Conservation (phyloP, 2,888 invertebrate genomes). For the Automeris io region DNA sequence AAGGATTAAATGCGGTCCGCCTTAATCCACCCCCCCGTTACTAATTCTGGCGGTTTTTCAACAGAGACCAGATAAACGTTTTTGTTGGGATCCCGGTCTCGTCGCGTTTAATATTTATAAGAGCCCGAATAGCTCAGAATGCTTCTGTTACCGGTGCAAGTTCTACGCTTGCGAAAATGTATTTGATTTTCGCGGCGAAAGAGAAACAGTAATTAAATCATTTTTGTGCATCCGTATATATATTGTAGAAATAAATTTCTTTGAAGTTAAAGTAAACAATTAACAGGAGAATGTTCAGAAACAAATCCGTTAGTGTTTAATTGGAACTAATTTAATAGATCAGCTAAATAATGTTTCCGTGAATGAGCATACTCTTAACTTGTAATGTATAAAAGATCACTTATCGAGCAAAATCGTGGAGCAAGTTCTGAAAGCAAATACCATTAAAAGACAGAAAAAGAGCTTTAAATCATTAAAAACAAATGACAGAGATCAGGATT, state of each 20-base stretch:
- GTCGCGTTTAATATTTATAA: constrained; percentile 71
- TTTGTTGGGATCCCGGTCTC: constrained; percentile 61
- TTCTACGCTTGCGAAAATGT: constrained; percentile 54
- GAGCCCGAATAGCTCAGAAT: constrained; percentile 56
- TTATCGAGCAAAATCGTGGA: constrained; percentile 26
- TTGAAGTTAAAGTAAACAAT: constrained; percentile 14
- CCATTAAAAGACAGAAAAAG: constrained; percentile 27
- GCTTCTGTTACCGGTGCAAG: constrained; percentile 56
- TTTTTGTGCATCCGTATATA: constrained; percentile 19
- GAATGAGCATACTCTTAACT: constrained; percentile 42
- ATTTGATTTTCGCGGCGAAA: constrained; percentile 48
- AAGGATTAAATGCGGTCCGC: constrained; percentile 76
- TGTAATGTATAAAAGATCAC: constrained; percentile 51
- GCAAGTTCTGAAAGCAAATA: constrained; percentile 27
- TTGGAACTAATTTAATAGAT: constrained; percentile 35
- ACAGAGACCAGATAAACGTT: constrained; percentile 73
- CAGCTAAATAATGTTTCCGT: constrained; percentile 34
- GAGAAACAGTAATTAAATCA: constrained; percentile 47
- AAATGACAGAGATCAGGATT: constrained; percentile 32
- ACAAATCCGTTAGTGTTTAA: constrained; percentile 18
- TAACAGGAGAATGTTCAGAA: constrained; percentile 13
- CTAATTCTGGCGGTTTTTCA: constrained; percentile 76
- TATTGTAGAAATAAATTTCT: constrained; percentile 7
- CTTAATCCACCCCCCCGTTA: constrained; percentile 72
- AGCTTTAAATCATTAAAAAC: constrained; percentile 47